Evolutionary conservation across 2,797 vertebrate genomes (phyloP), one percentile per base, ranked within the genome.

Genomic region (Phrynocephalus vlangalii): DNA sequence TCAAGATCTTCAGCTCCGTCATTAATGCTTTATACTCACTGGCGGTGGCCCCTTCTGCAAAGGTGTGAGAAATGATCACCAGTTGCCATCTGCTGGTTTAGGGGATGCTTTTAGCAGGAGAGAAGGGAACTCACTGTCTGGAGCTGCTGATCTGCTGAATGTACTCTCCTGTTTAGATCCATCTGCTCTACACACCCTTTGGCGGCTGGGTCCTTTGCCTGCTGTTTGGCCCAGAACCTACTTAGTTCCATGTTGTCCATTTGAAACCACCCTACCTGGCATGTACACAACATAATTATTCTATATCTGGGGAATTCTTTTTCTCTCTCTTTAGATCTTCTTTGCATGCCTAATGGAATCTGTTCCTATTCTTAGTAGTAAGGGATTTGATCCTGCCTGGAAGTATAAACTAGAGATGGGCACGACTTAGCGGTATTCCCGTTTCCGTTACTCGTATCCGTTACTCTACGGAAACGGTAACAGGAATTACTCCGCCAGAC

Each of bases 1-100:
- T 99, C 92, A 99, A 95, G 94, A 99, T 99, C 96, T 99, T 99
- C 92, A 99, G 96, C 87, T 99, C 99, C 4, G 98, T 98, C 98
- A 99, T 99, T 86, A 99, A 96, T 30, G 99, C 98, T 94, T 98
- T 98, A 95, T 99, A 98, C 79, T 99, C 99, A 0, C 97, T 99
- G 95, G 96, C 97, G 50, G 98, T 99, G 90, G 98, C 98, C 26
- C 98, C 98, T 96, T 99, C 99, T 99, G 93, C 95, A 95, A 94
- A 89, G 7, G 50, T 20, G 1, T 2, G 63, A 91, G 86, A 30
- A 80, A 85, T 63, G 6, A 50, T 86, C 71, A 63, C 13, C 76
- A 72, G 3, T 13, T n/a, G 77, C 76, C 63, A 20, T 48, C 68
- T 28, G 16, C n/a, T 30, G 20, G 2, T 50, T 38, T 11, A 2